Base-by-base conservation (phyloP, 1,140 invertebrate species). In the Temnothorax nylanderi region DNA sequence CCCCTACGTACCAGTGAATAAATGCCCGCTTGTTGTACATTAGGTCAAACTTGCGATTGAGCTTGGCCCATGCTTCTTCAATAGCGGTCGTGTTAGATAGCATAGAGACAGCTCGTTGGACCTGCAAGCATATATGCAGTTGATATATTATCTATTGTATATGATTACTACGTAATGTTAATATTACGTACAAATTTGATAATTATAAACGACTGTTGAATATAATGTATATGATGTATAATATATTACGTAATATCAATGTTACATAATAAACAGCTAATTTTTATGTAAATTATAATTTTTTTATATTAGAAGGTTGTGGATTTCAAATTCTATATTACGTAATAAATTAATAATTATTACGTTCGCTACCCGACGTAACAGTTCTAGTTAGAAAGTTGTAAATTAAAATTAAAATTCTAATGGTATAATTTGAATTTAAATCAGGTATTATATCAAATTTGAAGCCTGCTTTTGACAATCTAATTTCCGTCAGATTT, bases 21-120 rank as follows among this genome's bases (percentile, higher is more conserved):
- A 98, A 98, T 2, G 97, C 97, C 51, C 97, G 93, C 93, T 98
- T 98, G 5, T 96, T 94, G 90, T 97, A 97, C 97, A 98, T 97
- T n/a, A 97, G 90, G 72, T 97, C 96, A 91, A 97, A 98, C 91
- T 98, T 98, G 88, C 96, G 96, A 91, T 97, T 95, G 5, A 98
- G 93, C 51, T 97, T 96, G 58, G 96, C 96, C 97, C 97, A 98
- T 7, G 97, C 97, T 81, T 97, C 96, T 84, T 96, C 97, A 81
- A 98, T 97, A 64, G 98, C 97, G 0, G 97, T 98, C 3, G 90
- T 91, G n/a, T 91, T 91, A 18, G 90, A 91, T 2, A 91, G 13
- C 90, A 91, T 91, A 13, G 80, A 97, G 0, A 97, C 97, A 74
- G 97, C 97, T 87, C 97, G 95, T 92, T 96, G 88, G 8, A 91